Evolutionary conservation across 2,888 invertebrate species (phyloP).

Genomic region (Zele albiditarsus): DNA sequence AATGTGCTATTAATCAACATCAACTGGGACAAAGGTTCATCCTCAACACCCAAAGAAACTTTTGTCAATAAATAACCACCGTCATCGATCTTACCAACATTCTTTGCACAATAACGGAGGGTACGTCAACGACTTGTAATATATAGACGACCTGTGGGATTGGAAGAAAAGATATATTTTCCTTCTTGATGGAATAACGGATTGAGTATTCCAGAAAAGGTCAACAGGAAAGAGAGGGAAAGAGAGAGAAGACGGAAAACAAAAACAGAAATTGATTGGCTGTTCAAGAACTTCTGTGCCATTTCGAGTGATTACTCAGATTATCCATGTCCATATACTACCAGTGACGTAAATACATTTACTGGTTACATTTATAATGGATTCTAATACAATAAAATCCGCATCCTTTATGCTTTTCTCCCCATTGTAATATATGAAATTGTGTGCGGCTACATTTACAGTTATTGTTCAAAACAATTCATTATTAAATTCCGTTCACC

Average conservation of each 20-base stretch:
- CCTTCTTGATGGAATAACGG: background rate
- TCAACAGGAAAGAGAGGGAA: background rate
- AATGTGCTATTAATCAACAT: conserved; percentile 9
- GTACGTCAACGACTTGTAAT: conserved; percentile 8
- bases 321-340: background rate
- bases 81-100: background rate
- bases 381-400: background rate
- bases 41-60: background rate
- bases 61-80: conserved; percentile 6
- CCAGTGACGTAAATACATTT: background rate
- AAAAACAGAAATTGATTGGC: background rate
- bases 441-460: no score
- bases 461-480: no score
- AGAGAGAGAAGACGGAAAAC: background rate
- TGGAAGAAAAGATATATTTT: background rate
- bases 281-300: conserved; percentile 5
- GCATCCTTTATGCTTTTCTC: no score
- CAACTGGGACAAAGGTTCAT: conserved; percentile 10
- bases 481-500: background rate
- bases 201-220: conserved; percentile 1
- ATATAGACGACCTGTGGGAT: conserved; percentile 5
- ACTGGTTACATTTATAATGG: background rate
- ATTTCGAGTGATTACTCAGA: background rate
- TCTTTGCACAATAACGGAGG: background rate
- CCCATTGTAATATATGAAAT: no score